A percentile compares a stretch with the other conserved stretches of the same genome.
Evolutionary conservation across 2,888 invertebrate species (phyloP).

Genomic region (Sialis fuliginosa): DNA sequence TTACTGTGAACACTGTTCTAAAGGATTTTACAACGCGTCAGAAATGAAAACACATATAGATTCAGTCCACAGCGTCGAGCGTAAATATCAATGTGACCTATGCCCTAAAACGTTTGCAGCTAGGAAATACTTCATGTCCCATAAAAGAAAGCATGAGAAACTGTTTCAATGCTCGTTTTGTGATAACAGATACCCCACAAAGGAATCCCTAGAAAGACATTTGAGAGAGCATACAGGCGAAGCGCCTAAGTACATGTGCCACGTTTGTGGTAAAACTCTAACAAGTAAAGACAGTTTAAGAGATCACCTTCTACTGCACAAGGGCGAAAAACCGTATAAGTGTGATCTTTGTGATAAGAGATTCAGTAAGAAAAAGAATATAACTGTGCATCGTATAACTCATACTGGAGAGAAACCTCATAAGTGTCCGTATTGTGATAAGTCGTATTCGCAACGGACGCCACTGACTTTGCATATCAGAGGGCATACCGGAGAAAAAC

Average conservation of each 20-base stretch:
- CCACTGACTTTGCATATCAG: slow-evolving; percentile 26
- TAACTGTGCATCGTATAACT: slow-evolving; percentile 25
- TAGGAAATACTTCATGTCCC: background rate
- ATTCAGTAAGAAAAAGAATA: slow-evolving; percentile 27
- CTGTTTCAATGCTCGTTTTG: slow-evolving; percentile 11
- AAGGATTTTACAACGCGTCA: slow-evolving; percentile 25
- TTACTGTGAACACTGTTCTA: slow-evolving; percentile 19
- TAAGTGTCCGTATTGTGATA: slow-evolving; percentile 27
- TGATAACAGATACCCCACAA: slow-evolving; percentile 8
- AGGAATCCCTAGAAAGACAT: slow-evolving; percentile 1
- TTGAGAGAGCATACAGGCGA: slow-evolving; percentile 16
- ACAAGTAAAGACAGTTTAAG: slow-evolving; percentile 26
- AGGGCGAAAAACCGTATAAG: slow-evolving; percentile 28
- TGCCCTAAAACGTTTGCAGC: slow-evolving; percentile 30
- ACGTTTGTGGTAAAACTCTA: slow-evolving; percentile 27
- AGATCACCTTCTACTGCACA: slow-evolving; percentile 27
- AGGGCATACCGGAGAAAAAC: slow-evolving; percentile 21
- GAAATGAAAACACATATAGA: slow-evolving; percentile 26
- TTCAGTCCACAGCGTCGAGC: slow-evolving; percentile 23
- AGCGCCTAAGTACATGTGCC: slow-evolving; percentile 19
- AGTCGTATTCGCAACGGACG: slow-evolving; percentile 28
- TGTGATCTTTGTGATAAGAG: slow-evolving; percentile 29
- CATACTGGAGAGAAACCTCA: slow-evolving; percentile 32
- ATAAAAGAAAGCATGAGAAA: slow-evolving; percentile 1
- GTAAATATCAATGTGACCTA: slow-evolving; percentile 26